Evolutionary conservation across 2,888 invertebrate species (phyloP), one percentile per base, ranked within the genome.

Genomic region (Tenthredo livida): DNA sequence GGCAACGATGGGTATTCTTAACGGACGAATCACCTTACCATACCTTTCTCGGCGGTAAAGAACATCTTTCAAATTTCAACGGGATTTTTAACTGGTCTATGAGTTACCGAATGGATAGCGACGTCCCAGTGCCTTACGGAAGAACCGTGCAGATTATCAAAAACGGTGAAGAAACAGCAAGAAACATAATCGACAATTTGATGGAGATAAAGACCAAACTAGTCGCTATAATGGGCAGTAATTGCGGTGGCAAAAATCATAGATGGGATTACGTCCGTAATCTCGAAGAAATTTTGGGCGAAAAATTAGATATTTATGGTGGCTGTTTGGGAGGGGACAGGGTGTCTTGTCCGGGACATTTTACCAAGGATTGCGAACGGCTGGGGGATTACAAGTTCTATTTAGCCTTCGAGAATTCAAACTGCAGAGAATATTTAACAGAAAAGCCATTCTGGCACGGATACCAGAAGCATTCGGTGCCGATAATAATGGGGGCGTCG

Each of bases 31-130:
- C 96, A 25, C 96, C 97, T 0, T 90, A 90, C 12, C 93, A 96
- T 88, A 94, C 95, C 0, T 96, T 96, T 89, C 89, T 95, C 0
- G 89, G 93, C 0, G 89, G 90, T 9, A 88, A 88, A 12, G 90
- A 90, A 61, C 93, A 94, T 0, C 89, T 94, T 2, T 89, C 90
- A 1, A 91, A 94, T 43, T 94, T 95, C 87, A 94, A 95, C 86
- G 94, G 95, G 17, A 87, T 96, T n/a, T 97, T 96, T 89, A 96
- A 96, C 90, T 96, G 96, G 96, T 96, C 96, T 0, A 96, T 96
- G 96, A 95, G 95, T 1, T 96, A 95, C 90, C 95, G 97, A 89
- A 94, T 93, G 90, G 95, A 95, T 86, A 94, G 96, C 2, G 96
- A 96, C 87, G 94, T 96, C 21, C 96, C 96, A 0, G 95, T 96